phyloP scores from a whole-genome alignment of 2,113 vertebrate genomes.

The Kobus ellipsiprymnus region DNA sequence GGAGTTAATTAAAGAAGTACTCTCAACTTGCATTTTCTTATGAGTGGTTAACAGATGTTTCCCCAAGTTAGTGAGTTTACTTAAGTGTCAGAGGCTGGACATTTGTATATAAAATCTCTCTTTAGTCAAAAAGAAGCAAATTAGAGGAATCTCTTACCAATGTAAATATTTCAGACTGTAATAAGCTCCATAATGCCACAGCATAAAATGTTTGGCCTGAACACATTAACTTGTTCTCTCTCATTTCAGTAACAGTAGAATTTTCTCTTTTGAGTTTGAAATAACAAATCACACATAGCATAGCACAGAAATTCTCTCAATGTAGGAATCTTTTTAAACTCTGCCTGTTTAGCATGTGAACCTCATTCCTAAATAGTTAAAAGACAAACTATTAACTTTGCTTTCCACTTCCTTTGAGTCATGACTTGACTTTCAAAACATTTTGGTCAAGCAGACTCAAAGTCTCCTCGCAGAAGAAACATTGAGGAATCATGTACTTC shows the following conservation, averaged over 20 bases:
- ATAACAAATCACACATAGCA: constrained; percentile 73
- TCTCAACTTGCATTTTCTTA: constrained; percentile 61
- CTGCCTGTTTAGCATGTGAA: constrained; percentile 68
- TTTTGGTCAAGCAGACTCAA: constrained; percentile 86
- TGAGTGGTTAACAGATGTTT: constrained; percentile 78
- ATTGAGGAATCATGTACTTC: constrained; percentile 80
- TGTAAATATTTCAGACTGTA: constrained; percentile 89
- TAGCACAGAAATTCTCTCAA: constrained; percentile 79
- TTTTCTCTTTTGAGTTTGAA: constrained; percentile 63
- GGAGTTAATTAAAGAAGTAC: constrained; percentile 32
- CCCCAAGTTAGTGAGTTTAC: constrained; percentile 78
- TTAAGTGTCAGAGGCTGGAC: constrained; percentile 78
- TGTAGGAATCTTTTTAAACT: constrained; percentile 77
- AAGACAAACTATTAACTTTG: constrained; percentile 78
- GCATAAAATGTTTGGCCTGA: constrained; percentile 67
- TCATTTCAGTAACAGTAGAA: constrained; percentile 71
- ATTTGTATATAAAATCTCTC: constrained; percentile 77
- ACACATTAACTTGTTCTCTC: constrained; percentile 63
- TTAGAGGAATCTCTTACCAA: constrained; percentile 82
- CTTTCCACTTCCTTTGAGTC: constrained; percentile 83
- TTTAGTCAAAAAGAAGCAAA: constrained; percentile 83
- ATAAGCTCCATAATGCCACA: constrained; percentile 80
- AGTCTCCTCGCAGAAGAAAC: constrained; percentile 83
- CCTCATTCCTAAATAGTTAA: constrained; percentile 74
- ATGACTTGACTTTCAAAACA: constrained; percentile 86